Percentiles rank a stretch among this genome's conserved stretches.
Evolutionary conservation across 2,113 vertebrate genomes (phyloP).

Genomic region (Poeciliopsis prolifica): DNA sequence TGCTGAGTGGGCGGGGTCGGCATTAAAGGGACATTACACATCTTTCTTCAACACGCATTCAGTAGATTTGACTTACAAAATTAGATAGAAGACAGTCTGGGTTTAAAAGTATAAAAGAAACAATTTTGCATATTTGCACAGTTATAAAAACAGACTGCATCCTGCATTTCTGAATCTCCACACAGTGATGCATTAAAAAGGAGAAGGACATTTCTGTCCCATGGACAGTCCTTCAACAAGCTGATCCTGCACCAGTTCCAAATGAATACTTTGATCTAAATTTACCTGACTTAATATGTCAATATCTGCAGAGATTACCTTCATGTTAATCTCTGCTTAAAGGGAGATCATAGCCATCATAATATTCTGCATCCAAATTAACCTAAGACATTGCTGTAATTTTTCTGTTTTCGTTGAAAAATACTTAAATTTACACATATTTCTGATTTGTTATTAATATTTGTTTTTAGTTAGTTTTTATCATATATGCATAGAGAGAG

Average conservation of each 20-base stretch:
- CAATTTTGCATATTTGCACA: too few relatives aligned
- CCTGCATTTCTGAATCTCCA: too few relatives aligned
- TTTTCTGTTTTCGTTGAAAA: background rate
- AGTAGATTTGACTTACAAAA: background rate
- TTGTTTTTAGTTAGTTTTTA: too few relatives aligned
- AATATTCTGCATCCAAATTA: background rate
- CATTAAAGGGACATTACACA: conserved; percentile 58
- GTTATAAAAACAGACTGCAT: too few relatives aligned
- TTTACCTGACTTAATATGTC: background rate
- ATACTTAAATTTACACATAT: too few relatives aligned
- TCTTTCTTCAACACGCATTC: background rate
- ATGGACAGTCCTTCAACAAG: too few relatives aligned
- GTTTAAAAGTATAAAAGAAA: background rate
- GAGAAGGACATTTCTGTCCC: too few relatives aligned
- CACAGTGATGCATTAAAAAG: too few relatives aligned
- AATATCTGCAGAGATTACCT: background rate
- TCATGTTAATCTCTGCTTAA: background rate
- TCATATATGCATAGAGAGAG: background rate
- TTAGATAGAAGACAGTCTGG: background rate
- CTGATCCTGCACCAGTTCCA: too few relatives aligned
- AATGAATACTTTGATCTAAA: background rate
- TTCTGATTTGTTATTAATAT: too few relatives aligned
- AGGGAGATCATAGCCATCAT: background rate
- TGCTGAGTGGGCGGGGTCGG: conserved; percentile 27
- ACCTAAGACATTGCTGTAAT: too few relatives aligned